A percentile compares a stretch with the other conserved stretches of the same genome.
Conservation (phyloP, 2,888 invertebrate genomes). For the Lacanobia oleracea region DNA sequence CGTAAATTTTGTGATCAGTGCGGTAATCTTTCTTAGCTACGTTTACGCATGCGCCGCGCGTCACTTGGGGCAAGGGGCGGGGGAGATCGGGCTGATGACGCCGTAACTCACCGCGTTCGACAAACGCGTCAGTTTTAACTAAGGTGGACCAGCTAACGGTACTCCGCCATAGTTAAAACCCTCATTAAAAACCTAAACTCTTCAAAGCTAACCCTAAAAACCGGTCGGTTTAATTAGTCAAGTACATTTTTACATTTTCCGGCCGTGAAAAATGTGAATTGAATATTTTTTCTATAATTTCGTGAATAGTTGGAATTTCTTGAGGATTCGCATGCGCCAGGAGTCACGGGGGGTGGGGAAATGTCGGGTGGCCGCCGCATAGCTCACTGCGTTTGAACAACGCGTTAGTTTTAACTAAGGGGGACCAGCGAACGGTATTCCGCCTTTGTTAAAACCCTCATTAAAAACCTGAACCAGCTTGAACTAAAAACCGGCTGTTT, state of each 20-base stretch:
- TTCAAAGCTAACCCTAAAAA: too few relatives aligned
- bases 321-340: too few relatives aligned
- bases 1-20: not conserved
- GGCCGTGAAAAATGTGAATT: too few relatives aligned
- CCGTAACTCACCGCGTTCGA: not conserved
- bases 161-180: not conserved
- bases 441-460: not conserved
- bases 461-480: not conserved
- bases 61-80: too few relatives aligned
- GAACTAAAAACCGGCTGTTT: too few relatives aligned
- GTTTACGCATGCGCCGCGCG: not conserved
- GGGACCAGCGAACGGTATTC: not conserved
- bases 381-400: not conserved
- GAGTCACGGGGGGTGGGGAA: not conserved
- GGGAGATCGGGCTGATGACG: not conserved
- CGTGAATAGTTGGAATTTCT: too few relatives aligned
- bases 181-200: not conserved
- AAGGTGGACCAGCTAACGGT: not conserved
- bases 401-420: constrained; percentile 1
- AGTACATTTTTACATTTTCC: too few relatives aligned
- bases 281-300: too few relatives aligned
- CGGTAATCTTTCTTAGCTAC: not conserved
- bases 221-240: too few relatives aligned
- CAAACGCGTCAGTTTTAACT: not conserved
- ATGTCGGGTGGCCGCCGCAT: not conserved